Base-by-base conservation (phyloP, 1,140 invertebrate species). In the Pseudomyrmex dendroicus region DNA sequence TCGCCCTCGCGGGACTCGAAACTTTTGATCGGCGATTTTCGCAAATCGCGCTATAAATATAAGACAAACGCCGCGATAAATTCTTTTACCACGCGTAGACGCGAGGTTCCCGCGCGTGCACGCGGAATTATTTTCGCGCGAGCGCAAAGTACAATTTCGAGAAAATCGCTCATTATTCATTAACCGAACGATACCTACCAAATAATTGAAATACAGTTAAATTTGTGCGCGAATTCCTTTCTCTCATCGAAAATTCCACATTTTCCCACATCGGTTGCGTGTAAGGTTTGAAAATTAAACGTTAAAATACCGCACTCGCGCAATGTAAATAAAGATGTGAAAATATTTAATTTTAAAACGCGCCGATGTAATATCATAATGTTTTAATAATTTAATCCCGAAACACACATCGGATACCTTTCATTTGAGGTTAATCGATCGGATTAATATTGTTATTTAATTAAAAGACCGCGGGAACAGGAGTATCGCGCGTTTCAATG, bases 261-360 rank as follows among this genome's bases (percentile, higher is more conserved):
- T 59, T 59, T 72, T 61, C 15, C 44, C 35, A 35, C 35, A 35
- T 35, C 44, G n/a, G 12, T 17, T 35, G 5, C 15, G 22, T 25
- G 22, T 59, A 72, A 80, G 7, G 8, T 48, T 61, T 72, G 15
- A 80, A 59, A 80, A 80, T 80, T 59, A 80, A 80, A 80, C 15
- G 46, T 80, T 70, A 59, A 80, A 80, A 80, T 80, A 72, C 44
- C 54, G 35, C 20, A 78, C 68, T 78, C 20, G 44, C 15, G 12
- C 61, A 66, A 72, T 72, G 72, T 80, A 80, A 80, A 80, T 80
- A 80, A 59, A 78, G 63, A 78, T 59, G 20, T 70, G 54, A 44
- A 80, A 80, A 50, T 80, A 80, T 80, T 78, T 68, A 78, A 78
- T 78, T 68, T 78, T 12, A 20, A 80, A 72, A 46, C 66, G 10